Conservation (phyloP, 92 coral and sea anemone species). For the Muricea muricata region DNA sequence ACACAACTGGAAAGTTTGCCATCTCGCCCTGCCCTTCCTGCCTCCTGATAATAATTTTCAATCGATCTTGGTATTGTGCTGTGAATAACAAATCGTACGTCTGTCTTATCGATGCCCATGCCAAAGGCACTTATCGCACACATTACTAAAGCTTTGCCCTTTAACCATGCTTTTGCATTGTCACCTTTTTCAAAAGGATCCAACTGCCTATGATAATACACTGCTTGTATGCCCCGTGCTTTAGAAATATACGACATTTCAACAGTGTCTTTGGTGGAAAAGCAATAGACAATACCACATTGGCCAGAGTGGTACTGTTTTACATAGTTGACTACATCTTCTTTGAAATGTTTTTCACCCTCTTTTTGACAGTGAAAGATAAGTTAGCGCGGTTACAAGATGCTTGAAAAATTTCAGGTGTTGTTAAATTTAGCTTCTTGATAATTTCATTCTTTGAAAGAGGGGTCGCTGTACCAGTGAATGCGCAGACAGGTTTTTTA, state of each 20-base stretch:
- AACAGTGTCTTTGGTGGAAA: not conserved
- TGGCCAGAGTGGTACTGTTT: not conserved
- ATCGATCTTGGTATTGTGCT: not conserved
- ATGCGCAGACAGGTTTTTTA: not conserved
- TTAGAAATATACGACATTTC: not conserved
- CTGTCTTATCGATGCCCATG: not conserved
- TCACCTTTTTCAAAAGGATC: not conserved
- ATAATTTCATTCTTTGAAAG: not conserved
- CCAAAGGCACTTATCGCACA: conserved; percentile 1
- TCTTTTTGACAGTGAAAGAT: not conserved
- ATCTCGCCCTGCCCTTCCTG: conserved; percentile 9
- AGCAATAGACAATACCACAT: not conserved
- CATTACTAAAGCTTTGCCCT: not conserved
- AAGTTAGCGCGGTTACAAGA: not conserved
- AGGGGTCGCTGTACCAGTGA: not conserved
- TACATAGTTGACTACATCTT: not conserved
- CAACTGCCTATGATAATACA: not conserved
- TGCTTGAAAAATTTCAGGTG: not conserved
- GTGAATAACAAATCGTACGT: conserved; percentile 10
- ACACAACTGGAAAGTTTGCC: not conserved
- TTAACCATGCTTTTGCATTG: conserved; percentile 13
- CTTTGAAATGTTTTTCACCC: not conserved
- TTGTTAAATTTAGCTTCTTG: not conserved
- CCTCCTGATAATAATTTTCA: conserved; percentile 1
- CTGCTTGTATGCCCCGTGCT: not conserved